phyloP scores from a whole-genome alignment of 2,797 vertebrate genomes.

The Bradypodion pumilum region DNA sequence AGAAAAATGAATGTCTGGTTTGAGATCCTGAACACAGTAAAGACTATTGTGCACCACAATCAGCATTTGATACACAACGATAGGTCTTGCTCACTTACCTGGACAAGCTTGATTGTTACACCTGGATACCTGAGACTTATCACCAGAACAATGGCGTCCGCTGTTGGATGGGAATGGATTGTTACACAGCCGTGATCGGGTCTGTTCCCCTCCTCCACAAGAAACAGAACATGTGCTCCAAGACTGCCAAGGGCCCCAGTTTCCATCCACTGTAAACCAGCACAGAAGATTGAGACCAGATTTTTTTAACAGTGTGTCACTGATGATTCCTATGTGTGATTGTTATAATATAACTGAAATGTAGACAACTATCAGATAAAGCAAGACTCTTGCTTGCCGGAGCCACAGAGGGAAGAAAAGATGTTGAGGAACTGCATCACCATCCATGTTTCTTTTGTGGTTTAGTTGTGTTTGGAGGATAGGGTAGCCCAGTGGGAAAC shows the following conservation, averaged over 20 bases:
- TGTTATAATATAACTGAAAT: not conserved
- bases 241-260: slow-evolving; percentile 89
- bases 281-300: slow-evolving; percentile 3
- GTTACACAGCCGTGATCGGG: slow-evolving; percentile 84
- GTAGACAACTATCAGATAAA: too few species aligned
- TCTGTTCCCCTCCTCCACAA: slow-evolving; percentile 90
- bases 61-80: fast-evolving
- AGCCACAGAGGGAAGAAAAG: not conserved
- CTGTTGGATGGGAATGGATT: slow-evolving; percentile 77
- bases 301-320: not conserved
- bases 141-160: slow-evolving; percentile 88
- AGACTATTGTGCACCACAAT: not conserved
- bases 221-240: slow-evolving; percentile 90
- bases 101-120: slow-evolving; percentile 89
- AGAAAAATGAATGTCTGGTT: not conserved
- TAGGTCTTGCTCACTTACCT: slow-evolving; percentile 83
- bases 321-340: not conserved
- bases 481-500: too few species aligned
- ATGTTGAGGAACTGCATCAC: too few species aligned
- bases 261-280: slow-evolving; percentile 85
- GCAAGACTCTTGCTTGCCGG: not conserved
- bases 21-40: not conserved
- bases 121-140: slow-evolving; percentile 87
- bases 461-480: too few species aligned
- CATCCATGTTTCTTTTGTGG: too few species aligned